Conservation (phyloP, 2,888 invertebrate genomes). For the Minunthozetes semirufus region DNA sequence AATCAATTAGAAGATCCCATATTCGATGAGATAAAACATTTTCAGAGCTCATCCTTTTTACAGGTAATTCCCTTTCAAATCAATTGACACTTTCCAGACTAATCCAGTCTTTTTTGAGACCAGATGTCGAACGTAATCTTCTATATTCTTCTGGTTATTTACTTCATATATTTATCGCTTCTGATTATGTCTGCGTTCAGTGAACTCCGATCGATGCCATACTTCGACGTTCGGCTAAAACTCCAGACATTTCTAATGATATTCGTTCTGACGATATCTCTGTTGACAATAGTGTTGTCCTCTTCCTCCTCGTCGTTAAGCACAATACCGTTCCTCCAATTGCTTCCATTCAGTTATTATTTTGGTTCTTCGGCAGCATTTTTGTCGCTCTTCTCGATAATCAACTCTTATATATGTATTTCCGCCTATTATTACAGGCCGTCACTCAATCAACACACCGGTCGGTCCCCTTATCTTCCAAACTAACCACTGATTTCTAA, state of each 20-base stretch:
- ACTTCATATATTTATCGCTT: conserved; percentile 73
- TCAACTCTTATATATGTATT: conserved; percentile 36
- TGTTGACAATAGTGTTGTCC: conserved; percentile 35
- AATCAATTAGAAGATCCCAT: conserved; percentile 84
- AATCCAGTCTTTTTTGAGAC: conserved; percentile 45
- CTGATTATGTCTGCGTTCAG: conserved; percentile 83
- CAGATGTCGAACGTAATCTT: conserved; percentile 87
- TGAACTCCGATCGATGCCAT: conserved; percentile 92
- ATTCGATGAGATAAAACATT: conserved; percentile 63
- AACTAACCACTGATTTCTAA: background rate
- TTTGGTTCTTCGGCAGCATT: conserved; percentile 34
- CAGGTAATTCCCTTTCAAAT: background rate
- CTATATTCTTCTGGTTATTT: conserved; percentile 73
- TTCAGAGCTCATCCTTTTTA: conserved; percentile 25
- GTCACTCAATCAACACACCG: conserved; percentile 33
- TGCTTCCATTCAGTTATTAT: conserved; percentile 37
- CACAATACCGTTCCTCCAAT: conserved; percentile 36
- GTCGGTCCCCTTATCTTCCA: conserved; percentile 28
- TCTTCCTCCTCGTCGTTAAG: conserved; percentile 28
- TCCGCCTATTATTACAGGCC: conserved; percentile 38
- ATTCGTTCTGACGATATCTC: conserved; percentile 36
- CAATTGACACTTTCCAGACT: no score
- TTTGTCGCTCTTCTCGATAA: conserved; percentile 35
- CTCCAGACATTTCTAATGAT: conserved; percentile 37
- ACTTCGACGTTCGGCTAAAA: conserved; percentile 58